A percentile compares a stretch with the other conserved stretches of the same genome.
These are phyloP conservation scores for Elymnias hypermnestra DNA, from an alignment of 1,140 invertebrate species.

Conservation along the genomic window DNA sequence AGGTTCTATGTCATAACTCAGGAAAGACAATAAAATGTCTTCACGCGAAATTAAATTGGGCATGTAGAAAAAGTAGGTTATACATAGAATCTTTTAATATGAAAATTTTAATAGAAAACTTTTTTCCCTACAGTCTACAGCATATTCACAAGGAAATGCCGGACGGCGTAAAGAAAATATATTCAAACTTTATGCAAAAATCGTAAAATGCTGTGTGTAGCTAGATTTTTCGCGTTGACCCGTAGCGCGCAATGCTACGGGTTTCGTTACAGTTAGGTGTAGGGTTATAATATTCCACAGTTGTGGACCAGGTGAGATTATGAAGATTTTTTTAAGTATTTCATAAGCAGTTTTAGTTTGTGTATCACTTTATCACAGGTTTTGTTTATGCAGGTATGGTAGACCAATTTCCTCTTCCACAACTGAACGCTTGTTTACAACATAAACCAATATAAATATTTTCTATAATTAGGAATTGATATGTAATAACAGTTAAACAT, in stretches of 20 bases:
- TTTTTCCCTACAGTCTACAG: slow-evolving; percentile 77
- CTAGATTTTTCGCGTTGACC: slow-evolving; percentile 72
- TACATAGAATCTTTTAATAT: slow-evolving; percentile 66
- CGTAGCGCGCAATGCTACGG: slow-evolving; percentile 76
- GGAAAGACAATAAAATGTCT: neutral
- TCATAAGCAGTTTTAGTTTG: slow-evolving; percentile 58
- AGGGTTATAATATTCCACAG: slow-evolving; percentile 69
- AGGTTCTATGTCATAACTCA: slow-evolving; percentile 60
- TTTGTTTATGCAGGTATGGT: slow-evolving; percentile 20
- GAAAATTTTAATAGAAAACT: slow-evolving; percentile 66
- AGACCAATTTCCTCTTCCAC: slow-evolving; percentile 22
- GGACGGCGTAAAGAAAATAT: slow-evolving; percentile 66
- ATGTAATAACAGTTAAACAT: neutral
- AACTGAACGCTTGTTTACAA: neutral
- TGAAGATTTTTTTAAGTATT: slow-evolving; percentile 68
- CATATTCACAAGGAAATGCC: slow-evolving; percentile 65
- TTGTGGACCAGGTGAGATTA: slow-evolving; percentile 75
- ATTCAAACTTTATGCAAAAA: slow-evolving; percentile 61
- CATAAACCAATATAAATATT: neutral
- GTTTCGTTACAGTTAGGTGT: slow-evolving; percentile 74
- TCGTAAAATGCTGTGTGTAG: slow-evolving; percentile 66
- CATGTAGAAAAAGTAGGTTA: slow-evolving; percentile 17
- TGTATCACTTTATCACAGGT: slow-evolving; percentile 20
- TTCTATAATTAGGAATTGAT: neutral
- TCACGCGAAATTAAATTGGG: neutral